These are phyloP conservation scores for Gymnodraco acuticeps DNA, from an alignment of 2,797 vertebrate genomes.

Conservation along the genomic window DNA sequence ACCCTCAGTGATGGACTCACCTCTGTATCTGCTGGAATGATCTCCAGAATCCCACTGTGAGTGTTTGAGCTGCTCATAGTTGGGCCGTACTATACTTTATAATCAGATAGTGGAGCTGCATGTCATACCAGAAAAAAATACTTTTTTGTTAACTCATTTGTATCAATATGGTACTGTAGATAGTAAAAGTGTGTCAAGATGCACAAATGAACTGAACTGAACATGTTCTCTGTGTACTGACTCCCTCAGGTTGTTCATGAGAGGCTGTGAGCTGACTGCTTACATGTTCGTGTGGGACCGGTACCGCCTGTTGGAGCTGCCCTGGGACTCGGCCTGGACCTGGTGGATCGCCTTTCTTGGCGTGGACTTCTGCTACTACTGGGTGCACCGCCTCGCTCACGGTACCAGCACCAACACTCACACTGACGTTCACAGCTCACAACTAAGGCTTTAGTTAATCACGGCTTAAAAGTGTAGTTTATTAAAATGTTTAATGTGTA, in stretches of 20 bases:
- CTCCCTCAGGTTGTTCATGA: conserved; percentile 83
- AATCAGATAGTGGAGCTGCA: neutral
- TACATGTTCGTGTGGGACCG: conserved; percentile 92
- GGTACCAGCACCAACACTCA: conserved; percentile 79
- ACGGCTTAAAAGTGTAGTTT: neutral
- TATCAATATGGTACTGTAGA: neutral
- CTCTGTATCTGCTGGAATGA: conserved; percentile 89
- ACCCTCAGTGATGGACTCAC: conserved; percentile 88
- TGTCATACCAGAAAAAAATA: neutral
- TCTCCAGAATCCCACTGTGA: conserved; percentile 90
- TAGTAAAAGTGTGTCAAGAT: neutral
- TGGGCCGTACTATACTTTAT: neutral
- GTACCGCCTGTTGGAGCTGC: conserved; percentile 87
- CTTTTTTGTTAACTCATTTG: neutral
- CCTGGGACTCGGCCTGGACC: conserved; percentile 93
- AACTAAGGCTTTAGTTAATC: neutral
- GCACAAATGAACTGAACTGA: neutral
- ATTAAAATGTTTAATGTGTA: neutral
- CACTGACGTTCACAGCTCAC: neutral
- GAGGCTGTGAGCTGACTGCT: conserved; percentile 88
- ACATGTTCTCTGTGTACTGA: neutral
- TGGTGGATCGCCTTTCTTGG: conserved; percentile 93
- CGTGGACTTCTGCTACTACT: conserved; percentile 94
- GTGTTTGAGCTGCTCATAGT: conserved; percentile 4
- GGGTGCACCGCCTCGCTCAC: conserved; percentile 91